phyloP scores from a whole-genome alignment of 1,140 invertebrate species.

The Babylonia areolata region DNA sequence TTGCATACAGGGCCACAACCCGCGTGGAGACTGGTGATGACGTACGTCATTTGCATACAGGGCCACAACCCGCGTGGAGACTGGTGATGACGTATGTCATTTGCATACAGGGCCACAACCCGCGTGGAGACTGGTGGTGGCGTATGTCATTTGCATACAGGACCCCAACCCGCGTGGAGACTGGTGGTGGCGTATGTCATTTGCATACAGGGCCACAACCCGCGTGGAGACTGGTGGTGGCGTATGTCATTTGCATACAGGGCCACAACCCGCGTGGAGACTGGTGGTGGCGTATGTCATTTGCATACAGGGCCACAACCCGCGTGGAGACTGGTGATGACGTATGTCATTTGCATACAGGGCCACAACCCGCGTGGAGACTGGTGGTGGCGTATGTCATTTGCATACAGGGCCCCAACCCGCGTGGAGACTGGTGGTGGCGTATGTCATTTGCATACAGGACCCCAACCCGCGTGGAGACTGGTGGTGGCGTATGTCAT shows the following conservation, averaged over 20 bases:
- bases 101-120: background rate
- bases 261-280: background rate
- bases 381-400: background rate
- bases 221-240: background rate
- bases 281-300: background rate
- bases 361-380: background rate
- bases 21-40: background rate
- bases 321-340: background rate
- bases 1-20: background rate
- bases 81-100: background rate
- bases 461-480: background rate
- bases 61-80: background rate
- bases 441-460: background rate
- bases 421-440: background rate
- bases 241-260: background rate
- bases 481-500: background rate
- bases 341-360: background rate
- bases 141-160: background rate
- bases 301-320: background rate
- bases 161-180: background rate
- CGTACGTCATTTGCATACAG: background rate
- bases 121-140: background rate
- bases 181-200: background rate
- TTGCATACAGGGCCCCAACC: background rate
- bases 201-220: background rate